Percentiles rank a stretch among this genome's conserved stretches.
Evolutionary conservation across 2,113 vertebrate genomes (phyloP).

Genomic region (Salvator merianae): DNA sequence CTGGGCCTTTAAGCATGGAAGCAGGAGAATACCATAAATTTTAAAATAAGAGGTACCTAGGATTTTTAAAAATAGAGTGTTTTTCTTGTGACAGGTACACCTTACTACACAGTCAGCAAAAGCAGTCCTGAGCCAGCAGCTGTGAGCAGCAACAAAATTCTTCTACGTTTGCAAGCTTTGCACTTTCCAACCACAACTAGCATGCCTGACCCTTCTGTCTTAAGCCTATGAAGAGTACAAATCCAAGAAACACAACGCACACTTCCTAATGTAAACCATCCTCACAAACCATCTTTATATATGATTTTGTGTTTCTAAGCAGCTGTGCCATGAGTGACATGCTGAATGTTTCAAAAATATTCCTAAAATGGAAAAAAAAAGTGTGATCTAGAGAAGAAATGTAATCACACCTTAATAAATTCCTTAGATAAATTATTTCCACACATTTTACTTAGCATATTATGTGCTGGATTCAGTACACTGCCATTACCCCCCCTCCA

Average conservation of each 20-base stretch:
- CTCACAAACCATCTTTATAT: constrained; percentile 42
- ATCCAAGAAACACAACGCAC: constrained; percentile 56
- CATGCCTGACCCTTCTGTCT: constrained; percentile 42
- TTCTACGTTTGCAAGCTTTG: constrained; percentile 36
- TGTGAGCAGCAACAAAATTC: constrained; percentile 11
- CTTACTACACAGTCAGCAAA: neutral
- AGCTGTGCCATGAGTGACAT: constrained; percentile 55
- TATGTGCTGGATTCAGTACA: constrained; percentile 25
- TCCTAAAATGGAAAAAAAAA: constrained; percentile 45
- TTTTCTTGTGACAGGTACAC: neutral
- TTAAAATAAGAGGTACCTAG: neutral
- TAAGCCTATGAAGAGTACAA: neutral
- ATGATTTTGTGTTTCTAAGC: constrained; percentile 38
- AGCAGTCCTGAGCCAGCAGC: neutral
- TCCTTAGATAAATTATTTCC: constrained; percentile 2
- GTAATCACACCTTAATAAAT: constrained; percentile 54
- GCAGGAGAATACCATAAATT: neutral
- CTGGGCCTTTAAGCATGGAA: neutral
- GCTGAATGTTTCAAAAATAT: constrained; percentile 46
- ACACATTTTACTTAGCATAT: constrained; percentile 29
- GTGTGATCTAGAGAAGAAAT: constrained; percentile 23
- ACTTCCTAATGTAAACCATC: constrained; percentile 40
- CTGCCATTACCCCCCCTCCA: neutral
- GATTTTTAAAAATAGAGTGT: neutral
- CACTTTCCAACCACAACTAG: constrained; percentile 35